A percentile compares a stretch with the other conserved stretches of the same genome.
These are phyloP conservation scores for Idaea biselata DNA, from an alignment of 2,888 invertebrate species.

Conservation along the genomic window DNA sequence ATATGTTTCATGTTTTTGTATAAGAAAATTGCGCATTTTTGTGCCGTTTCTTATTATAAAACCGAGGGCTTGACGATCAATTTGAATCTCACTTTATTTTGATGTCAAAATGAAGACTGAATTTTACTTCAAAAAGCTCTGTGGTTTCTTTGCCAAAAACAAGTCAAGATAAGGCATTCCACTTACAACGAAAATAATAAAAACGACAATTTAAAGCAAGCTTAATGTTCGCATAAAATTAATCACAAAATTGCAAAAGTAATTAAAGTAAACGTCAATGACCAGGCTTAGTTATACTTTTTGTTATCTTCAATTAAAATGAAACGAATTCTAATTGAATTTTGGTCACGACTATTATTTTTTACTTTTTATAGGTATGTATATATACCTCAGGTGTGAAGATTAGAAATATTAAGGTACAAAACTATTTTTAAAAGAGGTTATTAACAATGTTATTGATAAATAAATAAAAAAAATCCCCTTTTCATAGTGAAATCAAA, in stretches of 20 bases:
- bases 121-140: neutral
- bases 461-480: too few species aligned
- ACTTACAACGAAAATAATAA: neutral
- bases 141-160: neutral
- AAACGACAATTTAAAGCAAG: neutral
- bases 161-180: neutral
- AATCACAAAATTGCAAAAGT: constrained; percentile 1
- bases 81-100: neutral
- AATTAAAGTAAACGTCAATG: neutral
- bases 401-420: neutral
- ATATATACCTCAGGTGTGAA: neutral
- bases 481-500: too few species aligned
- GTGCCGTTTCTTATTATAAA: constrained; percentile 19
- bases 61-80: constrained; percentile 12
- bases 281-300: neutral
- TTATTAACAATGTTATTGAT: too few species aligned
- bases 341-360: neutral
- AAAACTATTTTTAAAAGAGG: neutral
- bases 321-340: constrained; percentile 1
- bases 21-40: constrained; percentile 19
- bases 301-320: neutral
- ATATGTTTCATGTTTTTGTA: constrained; percentile 16
- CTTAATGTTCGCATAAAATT: neutral
- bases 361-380: neutral
- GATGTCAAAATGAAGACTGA: constrained; percentile 10